Percentiles rank a stretch among this genome's conserved stretches.
Evolutionary conservation across 2,113 vertebrate species (phyloP).

Genomic region (Dromiciops gliroides): DNA sequence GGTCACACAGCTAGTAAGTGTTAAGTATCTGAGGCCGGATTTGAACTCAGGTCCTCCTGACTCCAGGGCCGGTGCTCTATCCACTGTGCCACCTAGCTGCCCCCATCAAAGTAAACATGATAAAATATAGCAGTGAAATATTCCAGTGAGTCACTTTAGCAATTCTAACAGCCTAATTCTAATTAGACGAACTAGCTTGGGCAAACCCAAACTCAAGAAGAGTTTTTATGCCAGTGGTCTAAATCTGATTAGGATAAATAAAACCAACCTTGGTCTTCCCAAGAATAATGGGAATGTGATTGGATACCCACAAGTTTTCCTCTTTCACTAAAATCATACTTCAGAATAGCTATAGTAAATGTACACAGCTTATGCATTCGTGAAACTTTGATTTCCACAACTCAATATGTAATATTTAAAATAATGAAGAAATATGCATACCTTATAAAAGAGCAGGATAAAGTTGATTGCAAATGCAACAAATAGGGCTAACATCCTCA

Average conservation of each 20-base stretch:
- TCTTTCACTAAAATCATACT: not conserved
- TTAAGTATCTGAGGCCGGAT: too few relatives aligned
- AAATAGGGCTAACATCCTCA: slow-evolving; percentile 98
- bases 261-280: not conserved
- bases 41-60: too few relatives aligned
- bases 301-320: not conserved
- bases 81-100: too few relatives aligned
- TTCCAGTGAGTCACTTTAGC: not conserved
- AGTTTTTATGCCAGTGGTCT: not conserved
- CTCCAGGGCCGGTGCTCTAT: too few relatives aligned
- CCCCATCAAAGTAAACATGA: not conserved
- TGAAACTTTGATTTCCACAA: not conserved
- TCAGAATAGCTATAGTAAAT: not conserved
- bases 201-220: not conserved
- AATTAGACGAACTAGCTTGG: not conserved
- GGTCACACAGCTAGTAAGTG: too few relatives aligned
- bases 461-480: slow-evolving; percentile 99
- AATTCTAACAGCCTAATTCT: not conserved
- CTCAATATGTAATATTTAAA: not conserved
- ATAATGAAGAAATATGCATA: slow-evolving; percentile 66
- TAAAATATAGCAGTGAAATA: not conserved
- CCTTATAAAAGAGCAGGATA: slow-evolving; percentile 98
- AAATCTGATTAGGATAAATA: rapidly evolving
- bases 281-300: too few relatives aligned
- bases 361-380: not conserved